A percentile compares a stretch with the other conserved stretches of the same genome.
phyloP scores from a whole-genome alignment of 1,140 invertebrate genomes.

The Rhagoletis zephyria region DNA sequence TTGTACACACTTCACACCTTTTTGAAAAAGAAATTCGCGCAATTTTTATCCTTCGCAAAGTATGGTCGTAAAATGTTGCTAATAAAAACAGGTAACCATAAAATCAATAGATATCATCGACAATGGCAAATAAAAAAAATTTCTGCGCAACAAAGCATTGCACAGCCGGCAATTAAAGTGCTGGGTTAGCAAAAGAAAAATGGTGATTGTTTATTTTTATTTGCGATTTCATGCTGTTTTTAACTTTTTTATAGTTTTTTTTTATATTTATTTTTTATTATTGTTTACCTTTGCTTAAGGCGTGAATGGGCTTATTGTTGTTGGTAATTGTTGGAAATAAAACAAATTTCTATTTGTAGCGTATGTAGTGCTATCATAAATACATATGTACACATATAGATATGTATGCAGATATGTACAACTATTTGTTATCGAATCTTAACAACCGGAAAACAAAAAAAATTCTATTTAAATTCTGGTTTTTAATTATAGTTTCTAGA shows the following conservation, averaged over 20 bases:
- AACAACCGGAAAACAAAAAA: too few species aligned
- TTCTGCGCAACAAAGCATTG: not conserved
- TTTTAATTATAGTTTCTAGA: too few species aligned
- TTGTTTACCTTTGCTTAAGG: conserved; percentile 21
- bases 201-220: conserved; percentile 35
- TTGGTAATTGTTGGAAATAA: not conserved
- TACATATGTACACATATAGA: too few species aligned
- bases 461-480: too few species aligned
- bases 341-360: not conserved
- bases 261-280: not conserved
- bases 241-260: not conserved
- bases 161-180: not conserved
- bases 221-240: conserved; percentile 26
- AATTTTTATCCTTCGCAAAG: not conserved
- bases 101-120: not conserved
- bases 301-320: conserved; percentile 35
- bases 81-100: not conserved
- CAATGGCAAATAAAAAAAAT: not conserved
- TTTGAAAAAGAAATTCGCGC: not conserved
- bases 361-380: too few species aligned
- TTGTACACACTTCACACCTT: not conserved
- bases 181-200: not conserved
- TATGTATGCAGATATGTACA: too few species aligned
- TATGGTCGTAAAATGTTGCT: not conserved
- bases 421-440: too few species aligned